These are phyloP conservation scores for Hololepta plana DNA, from an alignment of 2,888 invertebrate genomes.

Conservation along the genomic window DNA sequence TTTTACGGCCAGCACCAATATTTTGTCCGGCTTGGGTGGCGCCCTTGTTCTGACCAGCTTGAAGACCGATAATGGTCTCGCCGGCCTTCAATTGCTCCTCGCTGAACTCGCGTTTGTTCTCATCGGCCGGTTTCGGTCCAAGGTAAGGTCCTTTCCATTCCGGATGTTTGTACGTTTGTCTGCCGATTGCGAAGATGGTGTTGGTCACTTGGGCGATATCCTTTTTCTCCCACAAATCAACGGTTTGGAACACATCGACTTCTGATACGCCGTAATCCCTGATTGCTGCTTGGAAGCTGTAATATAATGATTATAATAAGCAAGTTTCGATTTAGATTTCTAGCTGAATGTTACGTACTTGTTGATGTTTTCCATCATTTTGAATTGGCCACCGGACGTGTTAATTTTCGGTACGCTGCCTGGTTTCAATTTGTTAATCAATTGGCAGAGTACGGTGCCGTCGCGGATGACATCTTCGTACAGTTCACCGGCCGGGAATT, in stretches of 20 bases:
- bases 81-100: slow-evolving; percentile 84
- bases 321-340: slow-evolving; percentile 3
- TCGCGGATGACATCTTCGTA: slow-evolving; percentile 86
- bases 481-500: slow-evolving; percentile 62
- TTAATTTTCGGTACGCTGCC: slow-evolving; percentile 83
- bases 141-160: slow-evolving; percentile 76
- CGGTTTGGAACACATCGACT: slow-evolving; percentile 90
- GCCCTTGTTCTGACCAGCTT: slow-evolving; percentile 92
- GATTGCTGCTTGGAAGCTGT: slow-evolving; percentile 72
- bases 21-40: slow-evolving; percentile 84
- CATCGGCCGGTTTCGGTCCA: slow-evolving; percentile 88
- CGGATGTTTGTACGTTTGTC: slow-evolving; percentile 71
- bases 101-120: slow-evolving; percentile 85
- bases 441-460: slow-evolving; percentile 79
- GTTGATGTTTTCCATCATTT: slow-evolving; percentile 99
- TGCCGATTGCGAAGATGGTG: slow-evolving; percentile 70
- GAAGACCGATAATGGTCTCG: slow-evolving; percentile 78
- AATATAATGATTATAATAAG: slow-evolving; percentile 9
- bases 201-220: slow-evolving; percentile 73
- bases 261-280: slow-evolving; percentile 78
- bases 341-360: slow-evolving; percentile 54
- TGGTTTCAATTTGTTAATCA: slow-evolving; percentile 87
- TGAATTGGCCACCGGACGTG: slow-evolving; percentile 90
- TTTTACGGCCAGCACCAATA: slow-evolving; percentile 78
- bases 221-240: slow-evolving; percentile 90